Conservation (phyloP, 2,113 vertebrate genomes). For the Chamaetylas fuelleborni region DNA sequence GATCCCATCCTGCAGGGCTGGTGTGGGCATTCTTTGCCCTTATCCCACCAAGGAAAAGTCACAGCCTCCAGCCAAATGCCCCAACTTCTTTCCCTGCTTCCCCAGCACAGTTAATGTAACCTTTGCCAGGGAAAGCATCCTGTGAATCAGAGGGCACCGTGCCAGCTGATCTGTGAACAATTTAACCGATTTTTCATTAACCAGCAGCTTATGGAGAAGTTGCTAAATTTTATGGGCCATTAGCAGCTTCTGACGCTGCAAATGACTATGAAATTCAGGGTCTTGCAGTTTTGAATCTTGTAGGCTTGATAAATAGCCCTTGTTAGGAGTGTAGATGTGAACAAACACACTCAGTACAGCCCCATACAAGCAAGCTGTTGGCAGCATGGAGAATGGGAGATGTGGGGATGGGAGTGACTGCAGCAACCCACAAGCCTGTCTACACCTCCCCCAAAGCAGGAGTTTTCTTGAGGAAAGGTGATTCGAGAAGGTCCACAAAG, state of each 20-base stretch:
- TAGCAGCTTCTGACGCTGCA: constrained; percentile 69
- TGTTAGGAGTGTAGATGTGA: neutral
- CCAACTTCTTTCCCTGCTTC: neutral
- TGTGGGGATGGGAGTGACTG: neutral
- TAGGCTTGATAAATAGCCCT: constrained; percentile 66
- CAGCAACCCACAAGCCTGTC: neutral
- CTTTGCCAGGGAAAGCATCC: constrained; percentile 52
- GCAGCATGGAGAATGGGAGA: accelerated
- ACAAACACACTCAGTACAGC: neutral
- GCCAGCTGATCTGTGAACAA: constrained; percentile 71
- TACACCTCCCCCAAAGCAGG: neutral
- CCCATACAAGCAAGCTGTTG: neutral
- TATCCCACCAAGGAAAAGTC: neutral
- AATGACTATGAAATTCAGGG: constrained; percentile 67
- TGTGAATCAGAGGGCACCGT: constrained; percentile 38
- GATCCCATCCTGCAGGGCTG: accelerated
- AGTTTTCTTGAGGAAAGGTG: neutral
- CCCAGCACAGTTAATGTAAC: constrained; percentile 27
- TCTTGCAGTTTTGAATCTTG: constrained; percentile 61
- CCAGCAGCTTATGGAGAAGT: constrained; percentile 73
- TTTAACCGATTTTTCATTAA: constrained; percentile 77
- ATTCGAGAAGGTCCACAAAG: neutral
- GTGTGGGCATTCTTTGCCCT: neutral
- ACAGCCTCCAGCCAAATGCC: neutral
- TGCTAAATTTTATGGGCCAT: constrained; percentile 77